These are phyloP conservation scores for human DNA, from an alignment of 2,113 vertebrate genomes.

Conservation along the genomic window GRCh38 chr13:61435501-61436000, in stretches of 20 bases:
- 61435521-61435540: background rate
- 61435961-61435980: background rate
- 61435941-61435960: background rate
- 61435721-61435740: background rate
- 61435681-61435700: background rate
- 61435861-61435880: background rate
- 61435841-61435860: background rate
- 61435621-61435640: background rate
- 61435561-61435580: background rate
- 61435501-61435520: background rate
- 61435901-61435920: background rate
- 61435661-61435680: background rate
- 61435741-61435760: conserved; percentile 32
- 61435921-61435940: conserved; percentile 4
- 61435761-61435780: background rate
- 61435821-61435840: background rate
- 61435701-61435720: background rate
- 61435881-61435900: background rate
- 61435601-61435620: background rate
- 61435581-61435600: background rate
- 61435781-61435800: conserved; percentile 44
- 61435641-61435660: background rate
- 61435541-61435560: background rate
- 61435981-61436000: background rate
- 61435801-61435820: background rate